Conservation (phyloP, 2,888 invertebrate genomes). For the Phaonia tiefii region DNA sequence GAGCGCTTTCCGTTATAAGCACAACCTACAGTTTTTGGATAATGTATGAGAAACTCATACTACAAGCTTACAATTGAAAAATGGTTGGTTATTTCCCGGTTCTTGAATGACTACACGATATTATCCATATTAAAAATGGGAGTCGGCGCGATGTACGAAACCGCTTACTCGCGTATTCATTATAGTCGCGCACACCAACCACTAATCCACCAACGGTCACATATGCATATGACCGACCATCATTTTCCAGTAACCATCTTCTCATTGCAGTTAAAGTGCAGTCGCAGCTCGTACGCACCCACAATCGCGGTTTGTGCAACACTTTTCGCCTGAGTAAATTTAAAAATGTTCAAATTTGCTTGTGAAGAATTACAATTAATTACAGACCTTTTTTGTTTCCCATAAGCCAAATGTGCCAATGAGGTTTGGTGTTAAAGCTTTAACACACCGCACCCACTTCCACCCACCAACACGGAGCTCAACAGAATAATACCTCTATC, state of each 20-base stretch:
- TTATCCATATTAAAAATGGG: too few relatives aligned
- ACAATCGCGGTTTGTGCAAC: slow-evolving; percentile 47
- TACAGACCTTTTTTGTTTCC: slow-evolving; percentile 50
- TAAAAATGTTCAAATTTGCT: slow-evolving; percentile 54
- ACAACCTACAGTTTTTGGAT: too few relatives aligned
- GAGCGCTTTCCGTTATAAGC: too few relatives aligned
- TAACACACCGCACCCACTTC: slow-evolving; percentile 10
- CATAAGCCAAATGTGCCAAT: slow-evolving; percentile 42
- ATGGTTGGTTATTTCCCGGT: too few relatives aligned
- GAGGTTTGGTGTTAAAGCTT: slow-evolving; percentile 28
- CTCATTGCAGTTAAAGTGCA: background rate
- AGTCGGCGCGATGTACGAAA: too few relatives aligned
- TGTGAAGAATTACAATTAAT: slow-evolving; percentile 61
- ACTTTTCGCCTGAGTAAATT: slow-evolving; percentile 63
- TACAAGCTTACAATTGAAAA: too few relatives aligned
- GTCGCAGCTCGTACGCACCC: slow-evolving; percentile 12
- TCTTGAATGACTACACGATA: too few relatives aligned
- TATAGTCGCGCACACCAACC: too few relatives aligned
- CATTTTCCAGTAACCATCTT: background rate
- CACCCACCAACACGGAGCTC: background rate
- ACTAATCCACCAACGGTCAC: too few relatives aligned
- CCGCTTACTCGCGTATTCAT: too few relatives aligned
- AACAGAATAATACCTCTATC: slow-evolving; percentile 28
- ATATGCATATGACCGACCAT: too few relatives aligned
- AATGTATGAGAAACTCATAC: too few relatives aligned